These are phyloP conservation scores for Spilosoma lubricipeda DNA, from an alignment of 2,888 invertebrate species.

Conservation along the genomic window DNA sequence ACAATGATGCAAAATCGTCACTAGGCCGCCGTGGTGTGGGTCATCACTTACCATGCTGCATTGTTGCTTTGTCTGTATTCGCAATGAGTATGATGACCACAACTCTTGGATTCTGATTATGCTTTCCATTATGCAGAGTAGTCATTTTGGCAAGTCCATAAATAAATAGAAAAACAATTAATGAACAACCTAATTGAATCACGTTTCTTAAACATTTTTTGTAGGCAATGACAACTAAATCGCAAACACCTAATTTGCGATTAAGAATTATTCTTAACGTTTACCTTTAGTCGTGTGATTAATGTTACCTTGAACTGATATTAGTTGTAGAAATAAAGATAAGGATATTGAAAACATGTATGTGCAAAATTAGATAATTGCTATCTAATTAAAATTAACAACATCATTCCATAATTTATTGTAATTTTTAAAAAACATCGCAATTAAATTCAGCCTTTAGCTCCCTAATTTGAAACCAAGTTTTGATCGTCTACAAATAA, in stretches of 20 bases:
- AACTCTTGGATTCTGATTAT: no score
- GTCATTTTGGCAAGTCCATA: no score
- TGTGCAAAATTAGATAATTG: conserved; percentile 23
- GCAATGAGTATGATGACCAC: no score
- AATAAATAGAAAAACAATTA: neutral
- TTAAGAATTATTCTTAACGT: conserved; percentile 6
- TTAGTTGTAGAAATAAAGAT: conserved; percentile 7
- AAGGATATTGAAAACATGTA: conserved; percentile 25
- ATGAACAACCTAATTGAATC: neutral
- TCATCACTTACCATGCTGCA: no score
- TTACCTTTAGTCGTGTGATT: conserved; percentile 21
- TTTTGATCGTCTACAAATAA: neutral
- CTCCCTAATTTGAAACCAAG: neutral
- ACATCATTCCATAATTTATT: neutral
- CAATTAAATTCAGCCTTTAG: neutral
- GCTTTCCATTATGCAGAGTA: no score
- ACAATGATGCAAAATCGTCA: no score
- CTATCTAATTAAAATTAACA: neutral
- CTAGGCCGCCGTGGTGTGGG: no score
- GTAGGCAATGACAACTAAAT: neutral
- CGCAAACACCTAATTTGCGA: neutral
- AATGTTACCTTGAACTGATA: conserved; percentile 46
- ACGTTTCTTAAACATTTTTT: neutral
- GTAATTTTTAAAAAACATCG: neutral
- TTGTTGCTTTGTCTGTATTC: no score